Evolutionary conservation across 1,140 invertebrate genomes (phyloP).

Genomic region (Melitaea cinxia): DNA sequence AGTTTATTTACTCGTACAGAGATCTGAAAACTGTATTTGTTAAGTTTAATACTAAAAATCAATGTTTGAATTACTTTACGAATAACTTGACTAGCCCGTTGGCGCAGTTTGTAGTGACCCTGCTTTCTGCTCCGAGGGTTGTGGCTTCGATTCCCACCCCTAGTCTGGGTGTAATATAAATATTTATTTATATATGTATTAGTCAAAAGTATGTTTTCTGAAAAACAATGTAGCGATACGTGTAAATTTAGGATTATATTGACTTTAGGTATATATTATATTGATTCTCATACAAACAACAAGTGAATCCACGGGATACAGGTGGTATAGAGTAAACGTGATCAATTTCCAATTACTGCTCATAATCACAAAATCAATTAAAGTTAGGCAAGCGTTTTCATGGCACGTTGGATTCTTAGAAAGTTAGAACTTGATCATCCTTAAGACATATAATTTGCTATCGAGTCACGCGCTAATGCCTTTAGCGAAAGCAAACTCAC

Average conservation of each 20-base stretch:
- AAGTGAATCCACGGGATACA: too few species aligned
- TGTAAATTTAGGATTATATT: too few species aligned
- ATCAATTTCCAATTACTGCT: not conserved
- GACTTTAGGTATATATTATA: too few species aligned
- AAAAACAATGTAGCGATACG: too few species aligned
- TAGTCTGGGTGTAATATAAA: too few species aligned
- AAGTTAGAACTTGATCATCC: conserved; percentile 19
- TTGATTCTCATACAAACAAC: too few species aligned
- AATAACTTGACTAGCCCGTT: too few species aligned
- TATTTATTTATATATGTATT: too few species aligned
- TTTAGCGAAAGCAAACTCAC: conserved; percentile 29
- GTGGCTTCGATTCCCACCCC: too few species aligned
- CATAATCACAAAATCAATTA: conserved; percentile 17
- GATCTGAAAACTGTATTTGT: not conserved
- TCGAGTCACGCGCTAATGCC: conserved; percentile 31
- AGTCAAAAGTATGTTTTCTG: too few species aligned
- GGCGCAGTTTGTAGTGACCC: too few species aligned
- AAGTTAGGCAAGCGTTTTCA: conserved; percentile 22
- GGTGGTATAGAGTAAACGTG: not conserved
- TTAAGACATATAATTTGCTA: conserved; percentile 17
- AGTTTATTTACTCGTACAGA: conserved; percentile 2
- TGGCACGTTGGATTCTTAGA: conserved; percentile 16
- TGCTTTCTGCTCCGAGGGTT: too few species aligned
- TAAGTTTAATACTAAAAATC: not conserved
- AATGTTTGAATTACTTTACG: not conserved